Base-by-base conservation (phyloP, 1,140 invertebrate genomes). In the Pseudoatta argentina region DNA sequence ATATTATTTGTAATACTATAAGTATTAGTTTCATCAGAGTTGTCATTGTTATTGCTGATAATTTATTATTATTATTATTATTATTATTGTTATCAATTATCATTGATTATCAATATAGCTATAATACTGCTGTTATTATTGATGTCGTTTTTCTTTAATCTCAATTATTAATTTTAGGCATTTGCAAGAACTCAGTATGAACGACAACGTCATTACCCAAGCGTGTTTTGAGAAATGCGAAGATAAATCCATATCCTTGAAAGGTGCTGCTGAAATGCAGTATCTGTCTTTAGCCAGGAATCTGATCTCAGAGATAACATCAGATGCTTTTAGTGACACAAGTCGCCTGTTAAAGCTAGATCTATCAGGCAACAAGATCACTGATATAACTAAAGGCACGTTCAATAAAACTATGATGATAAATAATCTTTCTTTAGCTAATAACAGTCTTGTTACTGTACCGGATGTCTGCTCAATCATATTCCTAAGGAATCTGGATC, bases 251-350 rank as follows among this genome's bases (percentile, higher is more conserved):
- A 48, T 93, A 0, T 79, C 73, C 48, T 82, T 95, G 6, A 81
- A 89, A 14, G 87, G 64, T 0, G 87, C 91, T 1, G 71, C 5
- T 1, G 87, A 86, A 63, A 24, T 94, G 4, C 64, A 73, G 27
- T 92, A 83, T 24, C 75, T 95, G 5, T 93, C 92, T 18, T 27
- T 93, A n/a, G 87, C 93, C 0, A 73, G 66, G 1, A 95, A 95
- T 27, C 53, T 34, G 4, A 93, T 95, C 7, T 66, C 21, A 0
- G 64, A 76, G 0, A 88, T 95, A 0, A 87, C 92, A 3, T 30
- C 55, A 0, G 82, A 93, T 21, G 85, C 93, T 3, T 95, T 95
- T 44, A 44, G 30, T 5, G 88, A 93, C 6, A 53, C 89, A 4
- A 75, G 12, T 1, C 21, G 77, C 0, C 21, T 95, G 2, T 34